A percentile compares a stretch with the other conserved stretches of the same genome.
phyloP scores from a whole-genome alignment of 2,888 invertebrate genomes.

The Brenthis hecate region DNA sequence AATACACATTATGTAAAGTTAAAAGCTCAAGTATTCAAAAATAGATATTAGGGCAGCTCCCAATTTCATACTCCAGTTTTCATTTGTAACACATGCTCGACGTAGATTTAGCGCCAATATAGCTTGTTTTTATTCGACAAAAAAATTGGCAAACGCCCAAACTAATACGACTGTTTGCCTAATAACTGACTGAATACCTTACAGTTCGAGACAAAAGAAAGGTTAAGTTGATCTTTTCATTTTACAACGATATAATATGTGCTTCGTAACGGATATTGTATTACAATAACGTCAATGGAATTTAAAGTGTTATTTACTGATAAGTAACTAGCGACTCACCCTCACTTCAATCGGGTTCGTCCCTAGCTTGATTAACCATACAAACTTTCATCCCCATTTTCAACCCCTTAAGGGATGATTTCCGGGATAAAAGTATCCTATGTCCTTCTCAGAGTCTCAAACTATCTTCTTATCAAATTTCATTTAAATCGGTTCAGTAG shows the following conservation, averaged over 20 bases:
- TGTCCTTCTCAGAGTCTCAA: too few species aligned
- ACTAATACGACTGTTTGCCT: constrained; percentile 47
- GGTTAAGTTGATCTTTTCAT: background rate
- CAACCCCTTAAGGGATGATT: too few species aligned
- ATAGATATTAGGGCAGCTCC: constrained; percentile 40
- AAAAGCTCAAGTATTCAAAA: constrained; percentile 12
- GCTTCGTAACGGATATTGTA: too few species aligned
- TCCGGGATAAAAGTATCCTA: too few species aligned
- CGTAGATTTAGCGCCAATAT: constrained; percentile 57
- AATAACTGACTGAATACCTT: constrained; percentile 21
- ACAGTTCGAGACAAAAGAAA: constrained; percentile 2
- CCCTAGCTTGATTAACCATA: too few species aligned
- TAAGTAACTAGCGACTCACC: too few species aligned
- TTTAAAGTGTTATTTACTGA: too few species aligned
- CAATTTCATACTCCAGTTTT: constrained; percentile 52
- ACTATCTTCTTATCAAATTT: too few species aligned
- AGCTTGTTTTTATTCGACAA: constrained; percentile 64
- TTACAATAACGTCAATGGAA: too few species aligned
- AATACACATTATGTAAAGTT: constrained; percentile 13
- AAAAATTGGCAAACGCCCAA: constrained; percentile 72
- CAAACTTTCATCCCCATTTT: too few species aligned
- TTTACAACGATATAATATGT: background rate
- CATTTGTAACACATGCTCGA: constrained; percentile 51
- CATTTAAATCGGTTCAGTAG: too few species aligned
- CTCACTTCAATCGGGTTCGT: too few species aligned